A percentile compares a stretch with the other conserved stretches of the same genome.
phyloP scores from a whole-genome alignment of 2,113 vertebrate species.

The Ctenodactylus gundi region DNA sequence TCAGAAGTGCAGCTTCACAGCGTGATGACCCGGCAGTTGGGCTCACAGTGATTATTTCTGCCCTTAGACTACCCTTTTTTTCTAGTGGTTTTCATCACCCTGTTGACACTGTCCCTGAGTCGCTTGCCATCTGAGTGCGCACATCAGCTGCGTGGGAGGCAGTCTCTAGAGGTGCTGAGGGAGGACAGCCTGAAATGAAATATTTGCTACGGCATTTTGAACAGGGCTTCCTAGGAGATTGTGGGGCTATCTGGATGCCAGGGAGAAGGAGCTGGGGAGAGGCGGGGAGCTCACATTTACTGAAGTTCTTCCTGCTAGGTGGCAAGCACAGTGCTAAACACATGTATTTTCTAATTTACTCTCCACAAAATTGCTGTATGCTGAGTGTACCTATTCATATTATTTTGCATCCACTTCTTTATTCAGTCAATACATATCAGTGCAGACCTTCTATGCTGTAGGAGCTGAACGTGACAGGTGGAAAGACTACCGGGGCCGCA shows the following conservation, averaged over 20 bases:
- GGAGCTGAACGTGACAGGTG: neutral
- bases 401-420: neutral
- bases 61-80: slow-evolving; percentile 23
- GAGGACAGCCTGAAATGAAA: slow-evolving; percentile 63
- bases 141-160: slow-evolving; percentile 55
- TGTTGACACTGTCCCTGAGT: slow-evolving; percentile 54
- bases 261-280: neutral
- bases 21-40: neutral
- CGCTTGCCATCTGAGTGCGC: slow-evolving; percentile 6
- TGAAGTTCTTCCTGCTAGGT: neutral
- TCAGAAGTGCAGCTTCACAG: neutral
- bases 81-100: slow-evolving; percentile 39
- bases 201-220: slow-evolving; percentile 52
- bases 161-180: slow-evolving; percentile 59
- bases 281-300: neutral
- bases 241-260: neutral
- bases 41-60: slow-evolving; percentile 26
- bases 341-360: neutral
- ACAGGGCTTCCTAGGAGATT: slow-evolving; percentile 3
- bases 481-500: neutral
- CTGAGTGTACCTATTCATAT: neutral
- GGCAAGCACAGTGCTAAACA: neutral
- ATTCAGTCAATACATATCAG: neutral
- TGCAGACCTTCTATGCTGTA: neutral
- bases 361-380: neutral